Evolutionary conservation across 1,140 invertebrate species (phyloP), one percentile per base, ranked within the genome.

Genomic region (Cataglyphis hispanica): DNA sequence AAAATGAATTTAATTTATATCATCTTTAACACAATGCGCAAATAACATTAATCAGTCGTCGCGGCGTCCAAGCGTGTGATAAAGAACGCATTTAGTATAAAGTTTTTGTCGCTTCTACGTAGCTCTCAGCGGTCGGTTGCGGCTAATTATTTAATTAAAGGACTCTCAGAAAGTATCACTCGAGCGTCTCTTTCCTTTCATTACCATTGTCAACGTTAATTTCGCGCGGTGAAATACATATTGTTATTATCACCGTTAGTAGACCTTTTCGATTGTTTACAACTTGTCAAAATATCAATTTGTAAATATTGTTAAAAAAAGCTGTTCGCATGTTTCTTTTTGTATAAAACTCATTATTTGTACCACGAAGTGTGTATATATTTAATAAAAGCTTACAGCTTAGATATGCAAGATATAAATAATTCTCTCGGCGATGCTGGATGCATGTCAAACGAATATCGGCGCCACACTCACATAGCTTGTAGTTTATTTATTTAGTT

Each of bases 101-200:
- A 72, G 34, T 58, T 81, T 81, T 81, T 72, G 13, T 11, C 66
- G 19, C 53, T 81, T 60, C 66, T 81, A 40, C 10, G n/a, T 66
- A 22, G 66, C 22, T 69, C 31, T 27, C 11, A 27, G 34, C 25
- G 16, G 22, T 81, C 40, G 34, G 13, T 1, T 43, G 27, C 46
- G 34, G 5, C 22, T 72, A 81, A 81, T 72, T 81, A 81, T 70
- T 81, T 81, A 81, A 81, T 81, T 58, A 60, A 19, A 70, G 3
- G 11, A 34, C 22, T 58, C 34, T 58, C 8, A 3, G n/a, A 37
- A 27, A 66, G 43, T 34, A 78, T 50, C 13, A 2, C 7, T 56
- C 31, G 34, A 1, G 1, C 63, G 3, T 80, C 22, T 80, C 22
- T 31, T 22, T 43, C 16, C 27, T 31, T 4, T 56, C 64, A 40